phyloP scores from a whole-genome alignment of 2,888 invertebrate genomes.

The Lochmaea crataegi region DNA sequence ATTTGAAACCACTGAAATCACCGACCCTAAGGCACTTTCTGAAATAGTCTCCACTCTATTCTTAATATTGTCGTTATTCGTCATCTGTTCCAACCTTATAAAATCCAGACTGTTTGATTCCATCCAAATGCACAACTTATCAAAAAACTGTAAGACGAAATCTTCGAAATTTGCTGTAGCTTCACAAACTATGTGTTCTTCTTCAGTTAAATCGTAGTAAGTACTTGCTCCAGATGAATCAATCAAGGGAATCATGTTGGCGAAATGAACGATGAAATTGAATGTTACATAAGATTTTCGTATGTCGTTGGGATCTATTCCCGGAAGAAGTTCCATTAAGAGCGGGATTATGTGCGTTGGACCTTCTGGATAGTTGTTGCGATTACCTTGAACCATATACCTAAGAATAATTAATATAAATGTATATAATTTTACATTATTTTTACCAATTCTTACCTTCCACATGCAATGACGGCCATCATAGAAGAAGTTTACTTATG shows the following conservation, averaged over 20 bases:
- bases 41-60: slow-evolving; percentile 78
- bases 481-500: slow-evolving; percentile 82
- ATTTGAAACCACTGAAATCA: slow-evolving; percentile 75
- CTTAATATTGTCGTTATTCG: slow-evolving; percentile 68
- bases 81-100: slow-evolving; percentile 74
- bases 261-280: slow-evolving; percentile 81
- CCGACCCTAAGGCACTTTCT: slow-evolving; percentile 77
- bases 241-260: slow-evolving; percentile 83
- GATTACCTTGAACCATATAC: slow-evolving; percentile 66
- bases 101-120: slow-evolving; percentile 78
- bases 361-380: slow-evolving; percentile 77
- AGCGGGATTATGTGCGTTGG: slow-evolving; percentile 85
- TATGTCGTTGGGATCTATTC: slow-evolving; percentile 90
- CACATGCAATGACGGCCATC: slow-evolving; percentile 77
- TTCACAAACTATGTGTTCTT: slow-evolving; percentile 80
- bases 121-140: slow-evolving; percentile 78
- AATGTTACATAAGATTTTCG: slow-evolving; percentile 81
- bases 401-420: slow-evolving; percentile 40
- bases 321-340: slow-evolving; percentile 83
- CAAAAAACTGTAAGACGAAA: slow-evolving; percentile 84
- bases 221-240: slow-evolving; percentile 85
- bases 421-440: neutral
- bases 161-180: slow-evolving; percentile 90
- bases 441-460: slow-evolving; percentile 63
- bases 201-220: slow-evolving; percentile 77